Evolutionary conservation across 2,797 vertebrate genomes (phyloP).

Genomic region (Gorsachius magnificus): DNA sequence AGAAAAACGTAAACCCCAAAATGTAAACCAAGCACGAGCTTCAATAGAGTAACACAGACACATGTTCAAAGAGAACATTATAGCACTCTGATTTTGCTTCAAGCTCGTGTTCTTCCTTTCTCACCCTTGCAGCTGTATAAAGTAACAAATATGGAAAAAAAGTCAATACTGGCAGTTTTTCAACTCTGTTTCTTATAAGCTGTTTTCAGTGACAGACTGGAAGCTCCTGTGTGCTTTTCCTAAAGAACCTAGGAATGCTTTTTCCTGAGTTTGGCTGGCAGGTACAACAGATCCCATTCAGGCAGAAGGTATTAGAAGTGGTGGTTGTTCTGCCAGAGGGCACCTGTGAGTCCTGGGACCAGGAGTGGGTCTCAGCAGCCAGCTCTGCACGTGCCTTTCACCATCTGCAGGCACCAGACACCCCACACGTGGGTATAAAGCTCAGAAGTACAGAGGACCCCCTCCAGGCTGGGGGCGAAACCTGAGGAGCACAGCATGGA

Average conservation of each 20-base stretch:
- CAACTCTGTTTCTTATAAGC: not conserved
- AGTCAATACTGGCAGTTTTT: not conserved
- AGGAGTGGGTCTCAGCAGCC: accelerated
- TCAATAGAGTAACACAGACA: not conserved
- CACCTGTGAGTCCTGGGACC: not conserved
- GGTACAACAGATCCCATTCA: not conserved
- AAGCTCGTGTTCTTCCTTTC: not conserved
- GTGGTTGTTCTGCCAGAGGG: not conserved
- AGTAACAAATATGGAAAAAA: not conserved
- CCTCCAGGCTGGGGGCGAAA: accelerated
- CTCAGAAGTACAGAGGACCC: not conserved
- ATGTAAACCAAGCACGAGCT: not conserved
- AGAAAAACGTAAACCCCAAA: not conserved
- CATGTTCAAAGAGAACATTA: not conserved
- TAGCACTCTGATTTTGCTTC: not conserved
- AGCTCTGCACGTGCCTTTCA: not conserved
- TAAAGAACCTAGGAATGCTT: not conserved
- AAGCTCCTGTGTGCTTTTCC: not conserved
- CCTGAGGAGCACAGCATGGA: not conserved
- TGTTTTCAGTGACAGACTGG: not conserved
- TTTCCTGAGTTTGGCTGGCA: not conserved
- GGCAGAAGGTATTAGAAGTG: not conserved
- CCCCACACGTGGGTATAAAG: accelerated
- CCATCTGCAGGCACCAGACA: accelerated
- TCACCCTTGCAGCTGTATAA: not conserved